Conservation (phyloP, 2,113 vertebrate species). For the Macrotis lagotis region DNA sequence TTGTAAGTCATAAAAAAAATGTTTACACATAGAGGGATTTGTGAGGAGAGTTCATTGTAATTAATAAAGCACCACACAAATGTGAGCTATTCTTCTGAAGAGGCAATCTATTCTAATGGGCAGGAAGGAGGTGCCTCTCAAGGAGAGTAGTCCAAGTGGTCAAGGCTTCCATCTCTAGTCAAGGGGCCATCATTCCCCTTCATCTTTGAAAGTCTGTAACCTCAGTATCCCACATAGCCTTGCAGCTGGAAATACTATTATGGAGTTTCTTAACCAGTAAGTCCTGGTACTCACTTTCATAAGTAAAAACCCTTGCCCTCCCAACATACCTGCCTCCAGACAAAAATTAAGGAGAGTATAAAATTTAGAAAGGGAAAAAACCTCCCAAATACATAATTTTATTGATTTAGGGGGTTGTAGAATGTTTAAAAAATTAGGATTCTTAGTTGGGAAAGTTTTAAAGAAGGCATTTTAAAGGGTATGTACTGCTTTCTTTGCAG, state of each 20-base stretch:
- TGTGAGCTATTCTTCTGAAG: background rate
- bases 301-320: background rate
- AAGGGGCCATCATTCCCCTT: background rate
- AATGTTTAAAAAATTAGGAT: background rate
- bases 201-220: constrained; percentile 7
- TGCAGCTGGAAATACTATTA: constrained; percentile 38
- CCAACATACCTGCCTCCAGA: constrained; percentile 34
- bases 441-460: constrained; percentile 19
- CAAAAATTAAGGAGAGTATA: constrained; percentile 41
- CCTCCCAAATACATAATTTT: background rate
- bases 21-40: background rate
- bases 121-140: background rate
- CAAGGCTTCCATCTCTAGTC: background rate
- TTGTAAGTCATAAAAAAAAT: too few species aligned
- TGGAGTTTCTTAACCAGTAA: constrained; percentile 44
- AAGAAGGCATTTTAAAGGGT: background rate
- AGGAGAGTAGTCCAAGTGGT: background rate
- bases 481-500: constrained; percentile 14
- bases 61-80: background rate
- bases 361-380: constrained; percentile 35
- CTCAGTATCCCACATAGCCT: constrained; percentile 28
- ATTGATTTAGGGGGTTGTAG: background rate
- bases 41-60: background rate
- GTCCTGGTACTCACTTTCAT: constrained; percentile 24
- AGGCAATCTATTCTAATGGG: background rate